These are phyloP conservation scores for Lacerta agilis DNA, from an alignment of 2,797 vertebrate species.

Conservation along the genomic window DNA sequence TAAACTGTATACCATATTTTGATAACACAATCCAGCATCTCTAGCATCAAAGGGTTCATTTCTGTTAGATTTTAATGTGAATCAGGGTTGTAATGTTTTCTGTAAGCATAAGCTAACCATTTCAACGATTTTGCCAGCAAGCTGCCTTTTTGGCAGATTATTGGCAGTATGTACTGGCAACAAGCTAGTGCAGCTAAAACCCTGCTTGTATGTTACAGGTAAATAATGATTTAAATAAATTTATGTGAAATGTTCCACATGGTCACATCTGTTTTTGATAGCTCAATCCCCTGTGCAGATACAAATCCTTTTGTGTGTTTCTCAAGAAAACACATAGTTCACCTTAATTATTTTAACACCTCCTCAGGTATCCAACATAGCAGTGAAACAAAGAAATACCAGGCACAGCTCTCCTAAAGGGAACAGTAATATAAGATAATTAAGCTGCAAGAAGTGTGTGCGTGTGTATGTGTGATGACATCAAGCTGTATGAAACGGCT, in stretches of 20 bases:
- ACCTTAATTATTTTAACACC: constrained; percentile 65
- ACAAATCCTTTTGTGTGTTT: constrained; percentile 52
- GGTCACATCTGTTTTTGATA: constrained; percentile 76
- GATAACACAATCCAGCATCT: constrained; percentile 71
- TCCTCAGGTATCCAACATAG: constrained; percentile 57
- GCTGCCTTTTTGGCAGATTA: constrained; percentile 72
- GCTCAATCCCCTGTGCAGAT: constrained; percentile 45
- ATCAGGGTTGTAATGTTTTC: constrained; percentile 66
- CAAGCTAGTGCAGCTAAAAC: constrained; percentile 62
- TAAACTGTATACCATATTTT: constrained; percentile 67
- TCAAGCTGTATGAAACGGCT: not conserved
- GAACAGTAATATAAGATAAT: constrained; percentile 19
- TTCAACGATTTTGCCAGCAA: constrained; percentile 68
- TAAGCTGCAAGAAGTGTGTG: constrained; percentile 12
- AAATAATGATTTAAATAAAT: constrained; percentile 79
- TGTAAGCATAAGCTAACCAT: constrained; percentile 65
- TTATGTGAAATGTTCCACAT: constrained; percentile 75
- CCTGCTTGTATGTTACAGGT: constrained; percentile 77
- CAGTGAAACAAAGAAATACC: constrained; percentile 30
- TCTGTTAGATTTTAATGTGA: constrained; percentile 67
- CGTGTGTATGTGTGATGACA: fast-evolving
- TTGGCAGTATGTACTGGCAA: constrained; percentile 70
- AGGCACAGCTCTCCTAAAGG: constrained; percentile 34
- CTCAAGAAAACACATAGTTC: constrained; percentile 57
- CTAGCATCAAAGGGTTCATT: constrained; percentile 72